Conservation (phyloP, 2,888 invertebrate genomes). For the Drosophila infuscata region DNA sequence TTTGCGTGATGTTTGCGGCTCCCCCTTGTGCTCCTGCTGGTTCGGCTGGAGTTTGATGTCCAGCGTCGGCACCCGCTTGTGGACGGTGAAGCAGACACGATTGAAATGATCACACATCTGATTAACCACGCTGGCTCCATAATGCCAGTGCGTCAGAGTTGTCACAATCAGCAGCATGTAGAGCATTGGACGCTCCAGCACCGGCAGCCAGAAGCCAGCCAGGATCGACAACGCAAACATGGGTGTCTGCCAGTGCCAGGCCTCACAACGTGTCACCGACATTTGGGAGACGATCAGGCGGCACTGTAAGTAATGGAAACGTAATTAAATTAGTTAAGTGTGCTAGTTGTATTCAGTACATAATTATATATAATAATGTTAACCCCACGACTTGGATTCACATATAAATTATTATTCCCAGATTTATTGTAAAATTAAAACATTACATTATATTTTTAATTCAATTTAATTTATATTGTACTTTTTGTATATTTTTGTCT, state of each 20-base stretch:
- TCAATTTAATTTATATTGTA: neutral
- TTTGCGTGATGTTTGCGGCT: conserved; percentile 19
- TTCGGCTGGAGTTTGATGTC: neutral
- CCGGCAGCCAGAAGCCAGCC: conserved; percentile 80
- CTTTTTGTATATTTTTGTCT: neutral
- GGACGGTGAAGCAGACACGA: conserved; percentile 90
- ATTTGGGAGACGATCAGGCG: conserved; percentile 99
- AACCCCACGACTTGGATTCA: neutral
- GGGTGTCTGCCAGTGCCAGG: conserved; percentile 86
- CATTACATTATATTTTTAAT: neutral
- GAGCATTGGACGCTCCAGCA: conserved; percentile 89
- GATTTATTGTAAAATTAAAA: neutral
- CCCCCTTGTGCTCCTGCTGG: conserved; percentile 10
- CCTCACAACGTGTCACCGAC: conserved; percentile 96
- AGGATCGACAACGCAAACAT: conserved; percentile 78
- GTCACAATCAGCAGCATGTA: conserved; percentile 90
- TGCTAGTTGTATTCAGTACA: neutral
- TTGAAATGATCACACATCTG: conserved; percentile 98
- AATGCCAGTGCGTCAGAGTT: conserved; percentile 94
- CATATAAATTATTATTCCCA: neutral
- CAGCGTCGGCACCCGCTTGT: conserved; percentile 52
- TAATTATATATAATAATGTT: neutral
- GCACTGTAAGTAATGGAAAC: conserved; percentile 88
- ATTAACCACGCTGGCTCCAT: conserved; percentile 96
- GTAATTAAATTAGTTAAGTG: conserved; percentile 48